A percentile compares a stretch with the other conserved stretches of the same genome.
These are phyloP conservation scores for Horisme vitalbata DNA, from an alignment of 2,888 invertebrate genomes.

Conservation along the genomic window DNA sequence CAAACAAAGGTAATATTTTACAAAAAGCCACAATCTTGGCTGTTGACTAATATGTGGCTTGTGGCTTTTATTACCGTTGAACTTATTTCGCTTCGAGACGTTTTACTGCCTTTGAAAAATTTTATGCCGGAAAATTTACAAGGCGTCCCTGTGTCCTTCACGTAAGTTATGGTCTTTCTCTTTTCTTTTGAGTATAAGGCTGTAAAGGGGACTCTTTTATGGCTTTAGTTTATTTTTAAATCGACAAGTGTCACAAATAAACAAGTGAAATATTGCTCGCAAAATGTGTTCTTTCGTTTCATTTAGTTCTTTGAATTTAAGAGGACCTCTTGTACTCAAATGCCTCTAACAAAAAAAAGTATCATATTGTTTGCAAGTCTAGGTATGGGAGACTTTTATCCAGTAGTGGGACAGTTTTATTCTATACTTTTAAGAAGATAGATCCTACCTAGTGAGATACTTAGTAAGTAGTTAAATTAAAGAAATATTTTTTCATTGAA, in stretches of 20 bases:
- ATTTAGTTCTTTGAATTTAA: not conserved
- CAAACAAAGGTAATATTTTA: conserved; percentile 33
- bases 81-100: conserved; percentile 36
- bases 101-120: conserved; percentile 43
- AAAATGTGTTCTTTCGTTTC: conserved; percentile 22
- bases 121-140: conserved; percentile 54
- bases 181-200: conserved; percentile 43
- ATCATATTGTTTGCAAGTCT: no score
- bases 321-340: not conserved
- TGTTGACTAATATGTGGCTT: conserved; percentile 51
- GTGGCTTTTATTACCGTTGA: conserved; percentile 41
- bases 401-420: no score
- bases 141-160: conserved; percentile 47
- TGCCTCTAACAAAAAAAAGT: no score
- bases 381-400: no score
- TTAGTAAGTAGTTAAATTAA: no score
- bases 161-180: conserved; percentile 53
- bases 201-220: conserved; percentile 54
- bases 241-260: conserved; percentile 44
- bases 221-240: conserved; percentile 45
- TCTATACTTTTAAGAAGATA: no score
- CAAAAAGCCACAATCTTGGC: conserved; percentile 25
- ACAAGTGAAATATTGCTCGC: conserved; percentile 45
- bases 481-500: no score
- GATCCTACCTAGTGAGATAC: no score